Conservation (phyloP, 2,888 invertebrate genomes). For the Leucophora obtusa region DNA sequence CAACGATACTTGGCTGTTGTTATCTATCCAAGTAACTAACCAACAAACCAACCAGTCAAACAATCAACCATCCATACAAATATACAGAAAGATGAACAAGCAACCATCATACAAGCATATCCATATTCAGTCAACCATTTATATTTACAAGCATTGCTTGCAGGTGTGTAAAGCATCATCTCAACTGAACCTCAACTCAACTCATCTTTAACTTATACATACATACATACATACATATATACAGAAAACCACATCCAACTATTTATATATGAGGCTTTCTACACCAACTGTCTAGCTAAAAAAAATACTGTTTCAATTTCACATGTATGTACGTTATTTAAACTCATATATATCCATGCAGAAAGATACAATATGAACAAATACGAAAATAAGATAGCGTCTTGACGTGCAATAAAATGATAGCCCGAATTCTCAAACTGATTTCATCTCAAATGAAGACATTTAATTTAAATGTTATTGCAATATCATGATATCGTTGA, state of each 20-base stretch:
- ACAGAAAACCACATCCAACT: background rate
- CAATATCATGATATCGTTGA: no score
- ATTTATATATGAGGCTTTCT: no score
- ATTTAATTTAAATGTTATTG: no score
- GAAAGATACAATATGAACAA: no score
- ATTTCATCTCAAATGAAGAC: no score
- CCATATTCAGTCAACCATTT: conserved; percentile 51
- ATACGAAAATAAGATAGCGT: no score
- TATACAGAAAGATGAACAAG: conserved; percentile 14
- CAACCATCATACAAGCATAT: background rate
- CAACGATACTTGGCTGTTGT: conserved; percentile 28
- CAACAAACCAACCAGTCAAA: conserved; percentile 27
- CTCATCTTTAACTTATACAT: conserved; percentile 44
- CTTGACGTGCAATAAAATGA: no score
- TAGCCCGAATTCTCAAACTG: no score
- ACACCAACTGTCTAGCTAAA: no score
- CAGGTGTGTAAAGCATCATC: conserved; percentile 56
- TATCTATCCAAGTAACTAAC: conserved; percentile 36
- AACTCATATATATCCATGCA: no score
- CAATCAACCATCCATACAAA: conserved; percentile 20
- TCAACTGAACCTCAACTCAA: conserved; percentile 50
- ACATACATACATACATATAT: conserved; percentile 27
- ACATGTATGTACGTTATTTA: no score
- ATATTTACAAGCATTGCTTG: conserved; percentile 58
- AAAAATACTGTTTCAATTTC: no score